A percentile compares a stretch with the other conserved stretches of the same genome.
These are phyloP conservation scores for Pangasius macronema DNA, from an alignment of 2,797 vertebrate species.

Conservation along the genomic window DNA sequence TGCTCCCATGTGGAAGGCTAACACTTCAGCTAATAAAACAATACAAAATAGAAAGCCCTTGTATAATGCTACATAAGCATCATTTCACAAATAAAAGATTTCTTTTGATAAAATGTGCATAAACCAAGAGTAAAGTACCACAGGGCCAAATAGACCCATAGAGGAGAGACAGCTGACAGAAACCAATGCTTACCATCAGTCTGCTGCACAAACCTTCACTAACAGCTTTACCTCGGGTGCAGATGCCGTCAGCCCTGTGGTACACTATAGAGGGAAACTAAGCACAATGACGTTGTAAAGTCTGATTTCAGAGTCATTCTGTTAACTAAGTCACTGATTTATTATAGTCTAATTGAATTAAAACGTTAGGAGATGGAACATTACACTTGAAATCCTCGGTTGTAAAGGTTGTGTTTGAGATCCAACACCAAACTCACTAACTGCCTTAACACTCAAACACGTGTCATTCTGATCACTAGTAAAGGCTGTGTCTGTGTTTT, in stretches of 20 bases:
- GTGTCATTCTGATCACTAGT: constrained; percentile 45
- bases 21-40: constrained; percentile 46
- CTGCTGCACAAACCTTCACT: neutral
- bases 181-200: neutral
- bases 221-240: neutral
- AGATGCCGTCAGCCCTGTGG: neutral
- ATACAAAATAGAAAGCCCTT: constrained; percentile 57
- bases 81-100: constrained; percentile 41
- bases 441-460: constrained; percentile 28
- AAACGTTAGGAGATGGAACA: neutral
- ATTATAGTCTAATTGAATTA: neutral
- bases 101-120: constrained; percentile 38
- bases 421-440: constrained; percentile 33
- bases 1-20: constrained; percentile 44
- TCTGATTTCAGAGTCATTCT: constrained; percentile 11
- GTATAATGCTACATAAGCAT: constrained; percentile 56
- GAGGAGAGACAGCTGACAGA: neutral
- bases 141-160: neutral
- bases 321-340: neutral
- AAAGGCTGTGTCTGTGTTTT: constrained; percentile 55
- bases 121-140: constrained; percentile 17
- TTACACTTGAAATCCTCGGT: neutral
- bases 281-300: neutral
- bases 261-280: neutral
- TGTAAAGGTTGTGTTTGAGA: constrained; percentile 22